These are phyloP conservation scores for Amphipyra tragopoginis DNA, from an alignment of 2,888 invertebrate genomes.

Conservation along the genomic window DNA sequence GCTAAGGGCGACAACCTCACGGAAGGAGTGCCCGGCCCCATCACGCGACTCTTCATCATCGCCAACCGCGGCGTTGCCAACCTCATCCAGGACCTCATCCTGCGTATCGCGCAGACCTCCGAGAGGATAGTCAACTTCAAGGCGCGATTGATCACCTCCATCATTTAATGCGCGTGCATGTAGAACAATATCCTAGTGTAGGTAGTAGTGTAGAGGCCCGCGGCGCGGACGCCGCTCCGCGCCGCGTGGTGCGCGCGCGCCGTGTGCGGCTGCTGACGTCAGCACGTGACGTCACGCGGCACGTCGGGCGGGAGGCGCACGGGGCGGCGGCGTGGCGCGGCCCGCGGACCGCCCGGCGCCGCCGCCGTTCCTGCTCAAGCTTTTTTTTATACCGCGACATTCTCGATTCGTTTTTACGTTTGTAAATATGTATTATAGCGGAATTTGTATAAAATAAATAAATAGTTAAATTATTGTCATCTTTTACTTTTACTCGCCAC, in stretches of 20 bases:
- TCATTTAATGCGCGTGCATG: constrained; percentile 91
- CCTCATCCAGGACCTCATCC: constrained; percentile 96
- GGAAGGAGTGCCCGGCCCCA: constrained; percentile 96
- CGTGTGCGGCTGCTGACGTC: constrained; percentile 24
- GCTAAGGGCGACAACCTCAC: constrained; percentile 92
- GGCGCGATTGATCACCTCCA: constrained; percentile 96
- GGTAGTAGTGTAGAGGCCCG: constrained; percentile 63
- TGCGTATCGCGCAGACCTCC: constrained; percentile 96
- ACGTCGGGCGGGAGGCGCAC: constrained; percentile 47
- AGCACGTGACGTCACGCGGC: constrained; percentile 31
- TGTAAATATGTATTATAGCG: constrained; percentile 90
- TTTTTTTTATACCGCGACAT: constrained; percentile 84
- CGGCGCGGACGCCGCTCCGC: constrained; percentile 28
- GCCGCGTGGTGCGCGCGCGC: constrained; percentile 31
- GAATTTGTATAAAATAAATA: constrained; percentile 87
- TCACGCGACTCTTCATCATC: constrained; percentile 95
- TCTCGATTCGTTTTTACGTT: constrained; percentile 87
- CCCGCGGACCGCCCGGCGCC: constrained; percentile 67
- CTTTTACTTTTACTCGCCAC: constrained; percentile 56
- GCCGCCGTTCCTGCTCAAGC: constrained; percentile 80
- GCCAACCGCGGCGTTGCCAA: constrained; percentile 96
- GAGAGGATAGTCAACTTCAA: constrained; percentile 98
- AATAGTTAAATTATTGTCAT: constrained; percentile 81
- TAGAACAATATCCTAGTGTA: constrained; percentile 77
- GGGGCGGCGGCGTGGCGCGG: constrained; percentile 60